Conservation (phyloP, 2,888 invertebrate species). For the Agrochola litura region DNA sequence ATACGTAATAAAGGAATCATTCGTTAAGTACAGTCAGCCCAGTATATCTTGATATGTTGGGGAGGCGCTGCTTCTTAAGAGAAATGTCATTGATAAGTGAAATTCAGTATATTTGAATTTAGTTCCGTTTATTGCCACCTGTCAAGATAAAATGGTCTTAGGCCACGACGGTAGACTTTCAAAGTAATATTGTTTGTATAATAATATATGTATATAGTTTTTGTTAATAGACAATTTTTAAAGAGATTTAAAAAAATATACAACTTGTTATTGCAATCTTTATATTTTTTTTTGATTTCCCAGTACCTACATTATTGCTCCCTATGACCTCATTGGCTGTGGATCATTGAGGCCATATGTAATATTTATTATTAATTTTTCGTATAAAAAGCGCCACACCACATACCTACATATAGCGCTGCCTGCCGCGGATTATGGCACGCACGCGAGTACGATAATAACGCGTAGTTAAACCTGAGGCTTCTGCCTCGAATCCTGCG, state of each 20-base stretch:
- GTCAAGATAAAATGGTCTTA: background rate
- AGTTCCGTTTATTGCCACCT: conserved; percentile 13
- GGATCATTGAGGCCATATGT: background rate
- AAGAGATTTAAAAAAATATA: conserved; percentile 15
- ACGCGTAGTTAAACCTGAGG: too few relatives aligned
- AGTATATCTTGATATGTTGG: background rate
- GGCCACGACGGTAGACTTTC: background rate
- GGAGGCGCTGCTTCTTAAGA: background rate
- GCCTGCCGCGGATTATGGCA: too few relatives aligned
- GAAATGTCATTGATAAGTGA: background rate
- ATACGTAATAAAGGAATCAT: conserved; percentile 91
- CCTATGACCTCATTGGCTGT: background rate
- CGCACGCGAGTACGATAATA: too few relatives aligned
- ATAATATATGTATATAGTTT: conserved; percentile 15
- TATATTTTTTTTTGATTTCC: conserved; percentile 1
- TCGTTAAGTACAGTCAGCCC: conserved; percentile 68
- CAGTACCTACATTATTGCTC: background rate
- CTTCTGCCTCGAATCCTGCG: too few relatives aligned
- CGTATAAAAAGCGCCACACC: too few relatives aligned
- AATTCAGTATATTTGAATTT: conserved; percentile 7
- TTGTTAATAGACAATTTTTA: conserved; percentile 14
- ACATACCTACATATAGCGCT: too few relatives aligned
- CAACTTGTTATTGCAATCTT: conserved; percentile 18
- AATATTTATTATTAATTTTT: background rate
- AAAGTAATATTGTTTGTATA: conserved; percentile 17